Evolutionary conservation across 2,797 vertebrate genomes (phyloP), one percentile per base, ranked within the genome.

Genomic region (Enteromius thamalakanensis): DNA sequence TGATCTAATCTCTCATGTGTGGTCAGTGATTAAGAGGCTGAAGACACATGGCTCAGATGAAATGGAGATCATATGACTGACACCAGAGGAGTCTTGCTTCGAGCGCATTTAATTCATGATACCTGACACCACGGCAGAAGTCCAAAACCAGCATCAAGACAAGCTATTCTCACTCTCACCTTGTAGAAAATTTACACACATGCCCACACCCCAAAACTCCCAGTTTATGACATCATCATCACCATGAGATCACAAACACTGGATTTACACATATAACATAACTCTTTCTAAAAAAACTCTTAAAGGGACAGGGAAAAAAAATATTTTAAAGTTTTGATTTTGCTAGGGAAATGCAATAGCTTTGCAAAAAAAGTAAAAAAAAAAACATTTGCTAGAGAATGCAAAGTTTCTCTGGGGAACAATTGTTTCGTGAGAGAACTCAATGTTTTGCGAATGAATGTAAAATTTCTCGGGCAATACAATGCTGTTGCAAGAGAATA

Each of bases 91-190:
- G 45, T 49, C 40, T 42, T 62, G 68, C 40, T 47, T 19, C 21
- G 17, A 60, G 47, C 58, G 32, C 68, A 21, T 74, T 65, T 64
- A 37, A 53, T 62, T 55, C 68, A 45, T 62, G 81, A 87, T 67
- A 84, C 75, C 47, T 72, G 79, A 87, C 77, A 89, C 86, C 88
- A 72, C 84, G 40, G 79, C 86, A 86, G 84, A 45, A 37, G 64
- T 84, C 86, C 86, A 86, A 87, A 84, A 85, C 49, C 84, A 87
- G 80, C 85, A 92, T 82, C 81, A 83, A 85, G 80, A 76, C 84
- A 90, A 93, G 92, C 92, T 94, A 93, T 89, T 92, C 79, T 82
- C 70, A 72, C 71, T 91, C 88, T 89, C 87, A 89, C 88, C 74
- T 53, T 90, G 86, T n/a, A 81, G 82, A 71, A 87, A 58, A 84